phyloP scores from a whole-genome alignment of 2,113 vertebrate species.

The Nicator chloris region DNA sequence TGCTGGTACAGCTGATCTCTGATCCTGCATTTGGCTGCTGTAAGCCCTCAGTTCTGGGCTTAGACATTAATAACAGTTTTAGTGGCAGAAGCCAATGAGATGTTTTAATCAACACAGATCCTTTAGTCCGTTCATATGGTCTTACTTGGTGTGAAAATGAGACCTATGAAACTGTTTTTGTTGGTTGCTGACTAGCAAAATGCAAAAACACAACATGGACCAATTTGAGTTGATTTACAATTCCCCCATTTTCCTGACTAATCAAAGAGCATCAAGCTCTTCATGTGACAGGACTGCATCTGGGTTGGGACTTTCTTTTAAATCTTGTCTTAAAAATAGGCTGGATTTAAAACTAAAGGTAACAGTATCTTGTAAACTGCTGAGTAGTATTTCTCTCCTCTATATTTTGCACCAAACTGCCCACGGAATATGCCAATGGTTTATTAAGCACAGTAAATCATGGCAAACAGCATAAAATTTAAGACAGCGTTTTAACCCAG shows the following conservation, averaged over 20 bases:
- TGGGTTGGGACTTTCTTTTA: background rate
- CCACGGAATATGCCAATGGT: background rate
- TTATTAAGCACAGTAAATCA: background rate
- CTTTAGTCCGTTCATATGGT: background rate
- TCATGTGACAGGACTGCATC: fast-evolving
- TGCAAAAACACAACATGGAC: background rate
- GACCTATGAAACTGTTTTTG: background rate
- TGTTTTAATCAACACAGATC: background rate
- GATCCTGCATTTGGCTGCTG: background rate
- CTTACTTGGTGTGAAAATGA: background rate
- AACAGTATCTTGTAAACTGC: background rate
- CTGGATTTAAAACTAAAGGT: background rate
- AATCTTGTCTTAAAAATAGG: background rate
- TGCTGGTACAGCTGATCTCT: background rate
- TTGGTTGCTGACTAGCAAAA: background rate
- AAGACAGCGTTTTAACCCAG: background rate
- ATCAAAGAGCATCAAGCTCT: fast-evolving
- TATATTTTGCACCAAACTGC: background rate
- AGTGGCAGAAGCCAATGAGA: background rate
- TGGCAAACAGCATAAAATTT: background rate
- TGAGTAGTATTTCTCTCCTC: background rate
- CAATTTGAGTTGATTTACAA: background rate
- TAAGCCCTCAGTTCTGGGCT: background rate
- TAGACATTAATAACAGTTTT: background rate
- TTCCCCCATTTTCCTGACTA: background rate